Base-by-base conservation (phyloP, 2,797 vertebrate genomes). In the Enteromius anoplus region DNA sequence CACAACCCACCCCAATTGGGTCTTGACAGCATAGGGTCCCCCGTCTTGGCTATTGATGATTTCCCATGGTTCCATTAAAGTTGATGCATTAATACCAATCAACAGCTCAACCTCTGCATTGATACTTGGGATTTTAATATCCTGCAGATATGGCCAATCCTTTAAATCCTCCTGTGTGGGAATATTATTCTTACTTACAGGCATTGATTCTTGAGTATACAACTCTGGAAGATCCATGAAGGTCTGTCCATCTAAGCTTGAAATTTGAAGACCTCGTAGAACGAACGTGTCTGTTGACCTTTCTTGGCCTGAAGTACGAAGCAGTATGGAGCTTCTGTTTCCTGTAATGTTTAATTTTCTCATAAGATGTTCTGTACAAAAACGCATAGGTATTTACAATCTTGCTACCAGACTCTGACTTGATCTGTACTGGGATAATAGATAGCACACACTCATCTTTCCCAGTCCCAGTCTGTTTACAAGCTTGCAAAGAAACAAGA, bases 381-480 rank as follows among this genome's bases (percentile, higher is more conserved):
- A 85, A 73, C 6, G 68, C 69, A 55, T 65, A 78, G 5, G 73
- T 77, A 4, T 78, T n/a, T 32, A 86, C 29, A 19, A 70, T 26
- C 21, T 51, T 75, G 9, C 32, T 23, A 5, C 70, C 49, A 23
- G 23, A 78, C 12, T 40, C 40, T 2, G 53, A 40, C 49, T 86
- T 70, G 17, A 84, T 3, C 26, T 80, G 32, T 4, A 86, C 69
- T 34, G 83, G 76, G 15, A 80, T 1, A 10, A 85, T 82, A 8
- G 81, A 66, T 0, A 81, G 19, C 32, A 71, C 66, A 3, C 70
- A 15, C 2, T 76, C 9, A n/a, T 51, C 6, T 0, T 78, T 77
- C 1, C 76, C 51, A 3, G 77, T 68, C 40, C 82, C 82, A 66
- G 34, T 82, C 68, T 66, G 26, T 45, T 5, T n/a, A 69, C 71